Evolutionary conservation across 2,113 vertebrate genomes (phyloP), one percentile per base, ranked within the genome.

Genomic region (Brachirus orientalis): DNA sequence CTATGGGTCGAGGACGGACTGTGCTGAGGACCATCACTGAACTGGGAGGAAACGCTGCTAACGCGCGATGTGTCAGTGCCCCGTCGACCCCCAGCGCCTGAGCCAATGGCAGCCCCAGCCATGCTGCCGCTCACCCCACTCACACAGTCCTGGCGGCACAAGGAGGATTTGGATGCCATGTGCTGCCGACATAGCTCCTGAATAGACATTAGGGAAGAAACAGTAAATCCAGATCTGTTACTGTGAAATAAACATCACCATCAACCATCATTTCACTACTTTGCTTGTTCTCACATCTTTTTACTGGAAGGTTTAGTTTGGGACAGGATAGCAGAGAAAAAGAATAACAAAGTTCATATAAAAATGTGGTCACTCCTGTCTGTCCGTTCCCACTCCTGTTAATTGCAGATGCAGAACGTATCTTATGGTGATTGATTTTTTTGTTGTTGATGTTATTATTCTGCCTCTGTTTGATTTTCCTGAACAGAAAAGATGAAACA

Each of bases 131-230:
- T 65, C 63, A 17, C 73, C 8, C 72, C 56, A 22, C 50, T 75
- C 57, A 82, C 46, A 16, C 86, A 87, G 57, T 97, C 96, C 0
- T 94, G 60, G 0, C 96, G 94, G 64, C 70, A 94, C 28, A 95
- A 93, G 41, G 97, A 93, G 0, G 96, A 94, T 89, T 98, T 98
- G 40, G 96, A 92, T 6, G 97, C 96, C 98, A 99, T 98, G 91
- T 98, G 98, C 88, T 99, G 97, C 71, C 97, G 94, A 91, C 97
- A 99, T 20, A 99, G 90, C 80, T 99, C 97, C 97, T 99, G 88
- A 53, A 14, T 3, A 19, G 37, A 48, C 5, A 20, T 2, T 7
- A 56, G 46, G 44, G 18, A 10, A n/a, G 35, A 11, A 14, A 10
- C 5, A 53, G 12, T 40, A 36, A 7, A 8, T 1, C 2, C n/a